Evolutionary conservation across 2,888 invertebrate species (phyloP), one percentile per base, ranked within the genome.

Genomic region (Watsonalla cultraria): DNA sequence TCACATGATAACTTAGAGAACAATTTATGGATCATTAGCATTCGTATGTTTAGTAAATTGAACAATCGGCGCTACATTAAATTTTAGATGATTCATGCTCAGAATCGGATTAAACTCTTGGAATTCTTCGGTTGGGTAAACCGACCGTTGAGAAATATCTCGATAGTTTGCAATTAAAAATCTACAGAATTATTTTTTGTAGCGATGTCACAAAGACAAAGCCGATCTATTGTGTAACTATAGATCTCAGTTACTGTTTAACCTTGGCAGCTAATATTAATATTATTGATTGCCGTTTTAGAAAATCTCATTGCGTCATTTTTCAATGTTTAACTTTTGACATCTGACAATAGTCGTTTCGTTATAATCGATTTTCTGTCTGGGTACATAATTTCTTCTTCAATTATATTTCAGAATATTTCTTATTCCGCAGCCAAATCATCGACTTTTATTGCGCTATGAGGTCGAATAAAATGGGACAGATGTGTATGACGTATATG

Each of bases 131-230:
- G 35, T 13, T 13, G 35, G 35, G 14, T 48, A 37, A 37, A 14
- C 14, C 39, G 37, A 11, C 42, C 34, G 59, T 68, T 62, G 60
- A 58, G 60, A 55, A 49, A 55, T 47, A 57, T 58, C 54, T 59
- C 57, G 54, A 46, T 39, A 33, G 53, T 56, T 58, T 56, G 57
- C 57, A 56, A 58, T 49, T 47, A 11, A 11, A 42, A 24, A 47
- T 50, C 35, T 39, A 45, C 15, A 46, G 52, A 53, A 62, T 56
- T 57, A 63, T 68, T 70, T 73, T 68, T 60, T 62, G 62, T 70
- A 66, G 57, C 68, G 72, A 77, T 75, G 79, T 77, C 73, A 74
- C 70, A 64, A 65, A 76, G 71, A 76, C 72, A 72, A 75, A 70
- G 58, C 63, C 61, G 60, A 56, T 54, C 60, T 55, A 54, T 73